Conservation (phyloP, 2,797 vertebrate species). For the Pagetopsis macropterus region DNA sequence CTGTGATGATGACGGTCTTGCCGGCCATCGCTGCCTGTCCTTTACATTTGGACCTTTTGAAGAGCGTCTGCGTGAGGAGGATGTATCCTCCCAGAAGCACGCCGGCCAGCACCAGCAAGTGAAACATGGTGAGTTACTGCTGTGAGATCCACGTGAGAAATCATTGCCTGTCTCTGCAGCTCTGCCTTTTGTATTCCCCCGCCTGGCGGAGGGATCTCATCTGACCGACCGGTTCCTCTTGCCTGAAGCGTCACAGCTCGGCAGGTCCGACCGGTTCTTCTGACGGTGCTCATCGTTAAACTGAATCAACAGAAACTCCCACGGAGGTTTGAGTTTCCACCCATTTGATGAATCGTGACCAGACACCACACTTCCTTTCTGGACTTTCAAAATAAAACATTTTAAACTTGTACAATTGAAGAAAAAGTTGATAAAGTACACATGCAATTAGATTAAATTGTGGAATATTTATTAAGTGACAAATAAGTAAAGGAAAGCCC, state of each 20-base stretch:
- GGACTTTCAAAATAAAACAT: neutral
- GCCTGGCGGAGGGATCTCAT: neutral
- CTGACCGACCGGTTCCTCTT: slow-evolving; percentile 1
- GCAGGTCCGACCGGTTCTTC: slow-evolving; percentile 14
- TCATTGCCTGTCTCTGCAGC: neutral
- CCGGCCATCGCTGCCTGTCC: slow-evolving; percentile 75
- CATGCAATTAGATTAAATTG: too few relatives aligned
- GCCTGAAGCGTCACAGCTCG: neutral
- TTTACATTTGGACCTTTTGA: slow-evolving; percentile 76
- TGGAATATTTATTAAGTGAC: too few relatives aligned
- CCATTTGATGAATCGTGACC: neutral
- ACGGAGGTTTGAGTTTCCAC: neutral
- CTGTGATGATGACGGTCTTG: slow-evolving; percentile 86
- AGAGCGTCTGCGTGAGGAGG: slow-evolving; percentile 62
- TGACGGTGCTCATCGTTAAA: fast-evolving
- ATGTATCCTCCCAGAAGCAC: slow-evolving; percentile 55
- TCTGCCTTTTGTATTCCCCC: neutral
- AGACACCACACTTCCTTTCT: neutral
- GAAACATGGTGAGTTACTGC: slow-evolving; percentile 21
- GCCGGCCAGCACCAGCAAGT: slow-evolving; percentile 11
- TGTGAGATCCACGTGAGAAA: neutral
- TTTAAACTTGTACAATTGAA: neutral
- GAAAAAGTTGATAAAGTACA: too few relatives aligned
- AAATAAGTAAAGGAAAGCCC: too few relatives aligned
- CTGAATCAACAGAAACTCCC: neutral